Evolutionary conservation across 2,797 vertebrate genomes (phyloP).

Genomic region (Peromyscus melanophrys): DNA sequence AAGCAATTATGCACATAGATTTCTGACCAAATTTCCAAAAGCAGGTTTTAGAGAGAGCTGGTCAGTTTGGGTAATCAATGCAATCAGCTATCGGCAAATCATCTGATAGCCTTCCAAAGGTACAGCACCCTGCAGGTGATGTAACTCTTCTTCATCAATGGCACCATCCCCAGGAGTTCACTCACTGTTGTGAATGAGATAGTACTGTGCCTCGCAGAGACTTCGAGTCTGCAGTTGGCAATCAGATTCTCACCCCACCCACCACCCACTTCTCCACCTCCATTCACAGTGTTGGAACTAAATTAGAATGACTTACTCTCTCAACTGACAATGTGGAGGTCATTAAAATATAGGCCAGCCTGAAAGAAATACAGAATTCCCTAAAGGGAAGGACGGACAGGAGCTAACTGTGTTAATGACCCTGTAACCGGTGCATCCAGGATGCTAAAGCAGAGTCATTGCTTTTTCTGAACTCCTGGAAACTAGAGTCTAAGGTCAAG

Average conservation of each 20-base stretch:
- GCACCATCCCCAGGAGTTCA: not conserved
- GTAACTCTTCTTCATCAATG: not conserved
- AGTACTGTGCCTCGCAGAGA: slow-evolving; percentile 47
- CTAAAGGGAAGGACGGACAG: slow-evolving; percentile 42
- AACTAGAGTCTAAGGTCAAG: not conserved
- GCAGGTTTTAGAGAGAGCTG: not conserved
- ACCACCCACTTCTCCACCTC: not conserved
- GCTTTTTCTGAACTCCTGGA: slow-evolving; percentile 6
- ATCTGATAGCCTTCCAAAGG: not conserved
- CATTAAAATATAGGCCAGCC: slow-evolving; percentile 71
- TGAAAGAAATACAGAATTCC: slow-evolving; percentile 67
- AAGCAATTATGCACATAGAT: not conserved
- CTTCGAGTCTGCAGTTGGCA: slow-evolving; percentile 52
- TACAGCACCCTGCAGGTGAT: accelerated
- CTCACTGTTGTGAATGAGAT: slow-evolving; percentile 20
- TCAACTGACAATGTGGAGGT: slow-evolving; percentile 53
- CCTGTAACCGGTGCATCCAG: not conserved
- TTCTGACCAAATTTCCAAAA: slow-evolving; percentile 40
- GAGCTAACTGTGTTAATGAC: slow-evolving; percentile 46
- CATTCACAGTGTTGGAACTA: slow-evolving; percentile 34
- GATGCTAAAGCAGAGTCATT: not conserved
- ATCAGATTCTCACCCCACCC: slow-evolving; percentile 46
- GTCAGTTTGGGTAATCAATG: slow-evolving; percentile 38
- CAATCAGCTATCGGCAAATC: not conserved
- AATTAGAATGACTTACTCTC: slow-evolving; percentile 72